Evolutionary conservation across 2,797 vertebrate genomes (phyloP), one percentile per base, ranked within the genome.

Genomic region (Buphagus erythrorhynchus): DNA sequence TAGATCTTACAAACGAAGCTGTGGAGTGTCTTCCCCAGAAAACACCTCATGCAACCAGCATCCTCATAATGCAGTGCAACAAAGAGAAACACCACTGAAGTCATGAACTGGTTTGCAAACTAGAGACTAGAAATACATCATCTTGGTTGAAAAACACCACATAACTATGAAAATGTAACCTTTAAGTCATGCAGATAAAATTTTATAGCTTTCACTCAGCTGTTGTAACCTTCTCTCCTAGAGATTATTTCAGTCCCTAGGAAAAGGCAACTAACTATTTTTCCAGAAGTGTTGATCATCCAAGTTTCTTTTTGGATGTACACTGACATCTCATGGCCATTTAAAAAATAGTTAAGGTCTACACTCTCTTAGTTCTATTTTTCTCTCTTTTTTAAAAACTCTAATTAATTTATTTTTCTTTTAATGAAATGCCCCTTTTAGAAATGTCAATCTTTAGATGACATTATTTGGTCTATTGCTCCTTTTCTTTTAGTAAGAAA

Each of bases 281-380:
- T 66, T 86, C 38, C 57, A 57, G 33, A 88, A 66, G 20, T 1
- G 6, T 1, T 76, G 26, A 22, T 66, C 31, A 75, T 22, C 9
- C 36, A 52, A 7, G 12, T 55, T 76, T 52, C 48, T 86, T 79
- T 58, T 43, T 91, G 78, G 45, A 77, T 20, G 33, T 52, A 93
- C 71, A 96, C 73, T 95, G 96, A 96, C 95, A 95, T 71, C 92
- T 93, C 49, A 88, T 79, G 95, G 86, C 38, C 84, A 77, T 76
- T 84, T 33, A 6, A 45, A 55, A 73, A 67, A 28, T 4, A 20
- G 5, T n/a, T 54, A 38, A 49, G 1, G 4, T 38, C 55, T 59
- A 25, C 0, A 0, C n/a, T 33, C 18, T 21, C 31, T 48, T 17
- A n/a, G 29, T 35, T 52, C 26, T 54, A 10, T 8, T 66, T 65